Evolutionary conservation across 2,797 vertebrate genomes (phyloP).

Genomic region (Trachurus trachurus): DNA sequence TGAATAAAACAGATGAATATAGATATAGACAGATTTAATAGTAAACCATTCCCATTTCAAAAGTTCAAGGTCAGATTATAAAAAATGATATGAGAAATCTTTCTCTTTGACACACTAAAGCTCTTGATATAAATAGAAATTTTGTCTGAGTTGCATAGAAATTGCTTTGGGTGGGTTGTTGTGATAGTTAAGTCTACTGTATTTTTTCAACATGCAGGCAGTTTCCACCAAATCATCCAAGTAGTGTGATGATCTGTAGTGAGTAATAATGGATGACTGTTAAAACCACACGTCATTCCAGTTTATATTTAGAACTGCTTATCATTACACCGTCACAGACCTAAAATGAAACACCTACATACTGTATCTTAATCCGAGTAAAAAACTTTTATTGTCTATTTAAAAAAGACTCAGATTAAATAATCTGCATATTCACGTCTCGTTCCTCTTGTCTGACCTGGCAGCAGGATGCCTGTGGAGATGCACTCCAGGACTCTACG

Average conservation of each 20-base stretch:
- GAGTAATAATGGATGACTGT: neutral
- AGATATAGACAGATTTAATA: neutral
- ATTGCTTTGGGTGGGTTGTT: neutral
- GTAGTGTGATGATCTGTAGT: neutral
- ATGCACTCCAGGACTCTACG: slow-evolving; percentile 87
- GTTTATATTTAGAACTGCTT: neutral
- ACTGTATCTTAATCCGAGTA: neutral
- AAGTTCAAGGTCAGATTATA: neutral
- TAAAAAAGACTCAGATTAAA: neutral
- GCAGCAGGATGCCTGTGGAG: slow-evolving; percentile 82
- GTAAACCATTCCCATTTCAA: neutral
- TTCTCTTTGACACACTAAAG: neutral
- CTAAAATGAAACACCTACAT: neutral
- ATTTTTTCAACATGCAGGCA: neutral
- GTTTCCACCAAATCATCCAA: neutral
- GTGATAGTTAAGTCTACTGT: too few relatives aligned
- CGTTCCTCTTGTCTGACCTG: slow-evolving; percentile 72
- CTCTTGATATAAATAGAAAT: neutral
- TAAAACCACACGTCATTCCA: neutral
- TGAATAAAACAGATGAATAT: neutral
- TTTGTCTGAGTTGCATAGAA: neutral
- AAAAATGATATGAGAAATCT: neutral
- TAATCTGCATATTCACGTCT: neutral
- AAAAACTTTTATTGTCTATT: neutral
- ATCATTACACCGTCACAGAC: neutral